phyloP scores from a whole-genome alignment of 2,113 vertebrate genomes.

The Raphicerus campestris region DNA sequence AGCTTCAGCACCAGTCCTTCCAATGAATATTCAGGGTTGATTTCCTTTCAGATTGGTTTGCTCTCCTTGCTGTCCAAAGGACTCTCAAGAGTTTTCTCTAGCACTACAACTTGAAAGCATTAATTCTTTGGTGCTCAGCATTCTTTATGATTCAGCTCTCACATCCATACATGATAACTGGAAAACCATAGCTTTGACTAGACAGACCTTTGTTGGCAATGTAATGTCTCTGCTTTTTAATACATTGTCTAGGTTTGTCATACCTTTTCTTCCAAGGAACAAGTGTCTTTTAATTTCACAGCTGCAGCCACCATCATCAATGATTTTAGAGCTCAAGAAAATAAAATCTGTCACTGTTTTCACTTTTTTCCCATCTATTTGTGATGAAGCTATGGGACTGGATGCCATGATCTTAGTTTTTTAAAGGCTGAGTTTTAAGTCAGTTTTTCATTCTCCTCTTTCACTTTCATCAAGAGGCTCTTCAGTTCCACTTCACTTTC shows the following conservation, averaged over 20 bases:
- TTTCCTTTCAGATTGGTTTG: background rate
- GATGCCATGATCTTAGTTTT: background rate
- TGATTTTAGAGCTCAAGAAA: background rate
- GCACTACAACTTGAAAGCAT: background rate
- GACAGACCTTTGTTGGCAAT: background rate
- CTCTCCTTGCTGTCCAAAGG: background rate
- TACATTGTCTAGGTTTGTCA: background rate
- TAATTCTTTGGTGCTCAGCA: background rate
- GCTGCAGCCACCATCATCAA: background rate
- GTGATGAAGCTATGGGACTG: background rate
- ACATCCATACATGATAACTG: background rate
- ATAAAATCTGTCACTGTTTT: background rate
- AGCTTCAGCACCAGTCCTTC: background rate
- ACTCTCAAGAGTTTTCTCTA: background rate
- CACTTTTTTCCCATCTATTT: background rate
- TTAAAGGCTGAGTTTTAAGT: background rate
- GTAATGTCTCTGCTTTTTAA: background rate
- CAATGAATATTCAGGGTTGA: background rate
- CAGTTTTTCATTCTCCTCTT: background rate
- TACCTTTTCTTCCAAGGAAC: background rate
- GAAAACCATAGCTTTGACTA: background rate
- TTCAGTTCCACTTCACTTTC: background rate
- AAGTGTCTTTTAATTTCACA: background rate
- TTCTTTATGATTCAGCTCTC: background rate
- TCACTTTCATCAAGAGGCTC: background rate